These are phyloP conservation scores for Sipha flava DNA, from an alignment of 1,140 invertebrate species.

Conservation along the genomic window DNA sequence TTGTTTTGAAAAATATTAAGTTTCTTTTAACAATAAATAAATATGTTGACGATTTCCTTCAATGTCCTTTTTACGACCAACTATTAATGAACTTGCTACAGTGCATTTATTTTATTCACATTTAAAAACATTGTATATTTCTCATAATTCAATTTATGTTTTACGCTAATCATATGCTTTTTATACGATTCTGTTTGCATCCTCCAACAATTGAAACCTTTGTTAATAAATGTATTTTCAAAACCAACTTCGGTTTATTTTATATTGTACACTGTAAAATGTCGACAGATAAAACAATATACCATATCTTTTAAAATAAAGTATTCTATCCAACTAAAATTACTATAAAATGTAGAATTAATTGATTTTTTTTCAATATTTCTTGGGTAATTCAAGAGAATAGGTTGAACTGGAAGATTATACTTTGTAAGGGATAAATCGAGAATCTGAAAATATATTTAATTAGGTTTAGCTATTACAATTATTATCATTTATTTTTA, in stretches of 20 bases:
- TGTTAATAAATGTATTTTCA: neutral
- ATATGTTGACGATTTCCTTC: conserved; percentile 9
- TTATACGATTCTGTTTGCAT: neutral
- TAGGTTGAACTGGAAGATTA: neutral
- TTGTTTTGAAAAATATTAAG: neutral
- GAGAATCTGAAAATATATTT: neutral
- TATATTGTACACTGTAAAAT: neutral
- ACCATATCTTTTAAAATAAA: neutral
- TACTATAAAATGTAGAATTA: neutral
- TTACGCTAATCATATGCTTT: neutral
- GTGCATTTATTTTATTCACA: neutral
- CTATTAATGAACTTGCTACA: neutral
- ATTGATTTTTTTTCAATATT: neutral
- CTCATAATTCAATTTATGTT: neutral
- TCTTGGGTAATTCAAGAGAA: neutral
- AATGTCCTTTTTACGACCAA: neutral
- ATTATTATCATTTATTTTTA: neutral
- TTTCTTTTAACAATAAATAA: neutral
- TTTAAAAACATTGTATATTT: neutral
- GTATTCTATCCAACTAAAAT: neutral
- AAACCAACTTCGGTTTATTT: too few relatives aligned
- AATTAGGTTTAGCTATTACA: neutral
- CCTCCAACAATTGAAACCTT: neutral
- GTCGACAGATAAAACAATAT: neutral
- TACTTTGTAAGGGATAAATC: neutral